Evolutionary conservation across 1,140 invertebrate genomes (phyloP), one percentile per base, ranked within the genome.

Genomic region (Lepidotrigona ventralis): DNA sequence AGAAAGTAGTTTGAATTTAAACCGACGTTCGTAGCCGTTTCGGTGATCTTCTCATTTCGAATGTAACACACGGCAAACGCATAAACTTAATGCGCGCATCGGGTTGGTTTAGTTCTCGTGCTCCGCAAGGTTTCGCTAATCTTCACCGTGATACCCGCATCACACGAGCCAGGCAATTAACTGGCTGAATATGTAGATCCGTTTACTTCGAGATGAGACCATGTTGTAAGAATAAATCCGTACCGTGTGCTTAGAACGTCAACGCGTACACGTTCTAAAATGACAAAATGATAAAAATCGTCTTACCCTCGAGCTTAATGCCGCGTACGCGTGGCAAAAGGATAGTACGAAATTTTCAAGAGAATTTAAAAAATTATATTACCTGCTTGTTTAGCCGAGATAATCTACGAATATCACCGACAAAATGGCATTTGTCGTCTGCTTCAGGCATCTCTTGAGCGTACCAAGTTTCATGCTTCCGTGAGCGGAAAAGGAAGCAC

Each of bases 51-150:
- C 66, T 23, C 53, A 54, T 70, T 76, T 51, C 53, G 26, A 78
- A 78, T 83, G 81, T 83, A 78, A 54, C 74, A 70, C 81, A 60
- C 54, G 66, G 79, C 75, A 53, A 51, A 21, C 75, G 83, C 75
- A 87, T 88, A 85, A 88, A 88, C 87, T 88, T 60, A 75, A 88
- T 64, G 69, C 86, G 70, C 79, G 83, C 76, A 87, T 88, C 87
- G 79, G 53, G 77, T 72, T 72, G 78, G 82, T 84, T 84, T 84
- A 88, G 75, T 85, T 72, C 79, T 64, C 71, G 53, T 54, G 83
- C 83, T 81, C 58, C 60, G 64, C 84, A 53, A 64, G 75, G 53
- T 88, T 83, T 79, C 79, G 86, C 83, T 85, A 85, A 88, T 88
- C 85, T 82, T 64, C 79, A 39, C 79, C 66, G 21, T 87, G 77